phyloP scores from a whole-genome alignment of 2,888 invertebrate genomes.

The Platycheirus albimanus region DNA sequence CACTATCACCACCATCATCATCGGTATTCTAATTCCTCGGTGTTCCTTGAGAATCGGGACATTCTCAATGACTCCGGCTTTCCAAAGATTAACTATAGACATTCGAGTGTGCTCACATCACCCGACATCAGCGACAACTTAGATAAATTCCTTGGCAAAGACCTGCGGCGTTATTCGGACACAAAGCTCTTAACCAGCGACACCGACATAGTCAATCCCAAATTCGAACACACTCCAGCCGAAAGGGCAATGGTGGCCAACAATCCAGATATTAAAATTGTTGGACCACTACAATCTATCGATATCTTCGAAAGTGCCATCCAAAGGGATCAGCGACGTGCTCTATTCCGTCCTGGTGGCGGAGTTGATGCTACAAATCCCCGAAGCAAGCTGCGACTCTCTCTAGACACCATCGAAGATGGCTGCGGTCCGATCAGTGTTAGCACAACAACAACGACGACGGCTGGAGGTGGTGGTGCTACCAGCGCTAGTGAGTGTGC shows the following conservation, averaged over 20 bases:
- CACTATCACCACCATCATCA: conserved; percentile 70
- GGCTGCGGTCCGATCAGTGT: conserved; percentile 51
- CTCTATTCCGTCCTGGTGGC: conserved; percentile 50
- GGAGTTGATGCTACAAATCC: conserved; percentile 82
- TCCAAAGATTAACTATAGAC: conserved; percentile 81
- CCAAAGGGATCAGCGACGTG: conserved; percentile 76
- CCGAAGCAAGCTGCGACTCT: conserved; percentile 80
- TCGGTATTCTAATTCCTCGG: conserved; percentile 82
- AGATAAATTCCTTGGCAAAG: conserved; percentile 79
- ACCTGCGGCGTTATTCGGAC: conserved; percentile 82
- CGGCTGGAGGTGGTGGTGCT: conserved; percentile 51
- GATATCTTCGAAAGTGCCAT: conserved; percentile 80
- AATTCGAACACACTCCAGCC: conserved; percentile 69
- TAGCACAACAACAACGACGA: conserved; percentile 55
- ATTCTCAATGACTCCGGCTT: conserved; percentile 82
- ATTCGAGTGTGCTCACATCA: conserved; percentile 79
- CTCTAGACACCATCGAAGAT: conserved; percentile 79
- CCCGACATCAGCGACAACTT: conserved; percentile 77
- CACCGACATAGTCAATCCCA: conserved; percentile 77
- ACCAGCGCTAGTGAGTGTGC: conserved; percentile 68
- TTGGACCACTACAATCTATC: conserved; percentile 75
- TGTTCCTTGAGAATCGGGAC: conserved; percentile 83
- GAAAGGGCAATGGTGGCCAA: conserved; percentile 36
- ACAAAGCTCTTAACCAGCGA: conserved; percentile 81
- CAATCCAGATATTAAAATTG: conserved; percentile 45